Evolutionary conservation across 53 echinoderm and acorn worm genomes (phyloP), one percentile per base, ranked within the genome.

Genomic region (Holothuria leucospilota): DNA sequence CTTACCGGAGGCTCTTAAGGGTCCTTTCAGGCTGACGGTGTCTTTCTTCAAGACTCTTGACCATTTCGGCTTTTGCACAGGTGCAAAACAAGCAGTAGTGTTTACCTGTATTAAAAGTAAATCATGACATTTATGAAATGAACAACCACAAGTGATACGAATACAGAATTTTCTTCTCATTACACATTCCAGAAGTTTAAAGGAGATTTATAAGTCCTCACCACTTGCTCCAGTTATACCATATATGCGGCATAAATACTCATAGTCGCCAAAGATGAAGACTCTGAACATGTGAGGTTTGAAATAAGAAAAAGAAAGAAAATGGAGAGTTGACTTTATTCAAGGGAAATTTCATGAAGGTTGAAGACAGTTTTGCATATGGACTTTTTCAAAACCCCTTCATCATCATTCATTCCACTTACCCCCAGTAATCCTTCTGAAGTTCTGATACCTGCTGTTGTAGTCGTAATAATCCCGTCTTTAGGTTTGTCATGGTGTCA

Each of bases 191-290:
- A 65, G 28, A 65, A 65, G 28, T 5, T 11, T 28, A 65, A 24
- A 34, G 24, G 24, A 65, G 28, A 26, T 65, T 65, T 65, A 2
- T 26, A 28, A 26, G 1, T 2, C 10, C 65, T 65, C 8, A 65
- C 65, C 65, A 65, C 65, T 65, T 65, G 65, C 65, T 26, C 65
- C 28, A 24, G 28, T 65, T 65, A 65, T 65, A 26, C 65, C 65
- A 65, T 65, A 65, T 24, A 65, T 65, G 24, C 65, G 24, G 10
- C 65, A 24, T 5, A 65, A 28, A 28, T 26, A 65, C 65, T 65
- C 65, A 16, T 65, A 65, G 65, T 65, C 65, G 2, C 65, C 65
- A 65, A 65, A 65, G 25, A 28, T 28, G 28, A 65, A 65, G 15
- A 65, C 65, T 26, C 65, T 24, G 65, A 65, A 26, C 24, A 2